Evolutionary conservation across 2,113 vertebrate species (phyloP).

Genomic region (Stegostoma tigrinum): DNA sequence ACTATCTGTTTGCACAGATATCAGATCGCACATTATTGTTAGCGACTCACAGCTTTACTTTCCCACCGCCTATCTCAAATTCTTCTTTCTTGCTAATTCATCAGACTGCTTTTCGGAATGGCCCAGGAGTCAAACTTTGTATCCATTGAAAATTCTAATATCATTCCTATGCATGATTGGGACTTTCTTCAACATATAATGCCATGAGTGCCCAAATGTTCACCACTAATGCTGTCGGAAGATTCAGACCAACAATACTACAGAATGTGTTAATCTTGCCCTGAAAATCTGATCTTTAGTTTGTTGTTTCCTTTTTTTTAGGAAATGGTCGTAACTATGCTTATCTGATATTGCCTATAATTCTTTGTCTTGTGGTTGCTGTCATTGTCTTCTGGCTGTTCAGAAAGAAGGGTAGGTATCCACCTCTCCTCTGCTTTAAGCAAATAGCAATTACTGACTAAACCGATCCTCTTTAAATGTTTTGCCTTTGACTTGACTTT

Average conservation of each 20-base stretch:
- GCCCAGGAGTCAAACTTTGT: too few species aligned
- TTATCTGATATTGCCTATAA: neutral
- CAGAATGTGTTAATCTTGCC: neutral
- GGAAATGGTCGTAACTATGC: neutral
- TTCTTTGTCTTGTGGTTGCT: neutral
- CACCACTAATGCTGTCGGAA: neutral
- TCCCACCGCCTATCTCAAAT: neutral
- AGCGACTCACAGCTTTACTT: neutral
- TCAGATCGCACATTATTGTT: neutral
- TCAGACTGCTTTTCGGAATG: neutral
- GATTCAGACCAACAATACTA: neutral
- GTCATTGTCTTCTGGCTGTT: neutral
- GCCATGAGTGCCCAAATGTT: neutral
- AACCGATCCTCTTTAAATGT: neutral
- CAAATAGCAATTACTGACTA: neutral
- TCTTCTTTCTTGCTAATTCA: neutral
- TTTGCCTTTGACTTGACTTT: neutral
- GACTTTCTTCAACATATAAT: too few species aligned
- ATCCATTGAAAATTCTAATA: too few species aligned
- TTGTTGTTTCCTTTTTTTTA: neutral
- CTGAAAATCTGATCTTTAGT: neutral
- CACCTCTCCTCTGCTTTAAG: neutral
- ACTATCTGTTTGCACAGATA: neutral
- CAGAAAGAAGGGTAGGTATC: neutral
- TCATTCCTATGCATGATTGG: neutral